Conservation (phyloP, 2,113 vertebrate genomes). For the Falcunculus frontatus region DNA sequence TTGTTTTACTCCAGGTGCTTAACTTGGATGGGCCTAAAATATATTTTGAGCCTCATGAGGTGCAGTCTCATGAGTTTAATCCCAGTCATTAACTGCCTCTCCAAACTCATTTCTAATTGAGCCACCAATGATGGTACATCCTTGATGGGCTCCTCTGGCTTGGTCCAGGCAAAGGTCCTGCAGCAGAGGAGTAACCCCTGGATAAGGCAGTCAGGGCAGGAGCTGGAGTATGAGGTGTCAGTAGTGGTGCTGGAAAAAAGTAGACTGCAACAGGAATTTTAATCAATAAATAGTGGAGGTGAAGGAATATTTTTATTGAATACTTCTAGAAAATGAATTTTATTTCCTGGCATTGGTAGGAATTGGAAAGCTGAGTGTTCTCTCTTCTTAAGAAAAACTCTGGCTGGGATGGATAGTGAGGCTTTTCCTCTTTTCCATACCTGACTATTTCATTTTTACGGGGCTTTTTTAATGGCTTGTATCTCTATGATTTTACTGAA, state of each 20-base stretch:
- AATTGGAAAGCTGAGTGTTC: background rate
- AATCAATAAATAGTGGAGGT: background rate
- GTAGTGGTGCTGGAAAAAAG: background rate
- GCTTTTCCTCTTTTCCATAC: background rate
- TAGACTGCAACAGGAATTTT: background rate
- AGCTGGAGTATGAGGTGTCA: background rate
- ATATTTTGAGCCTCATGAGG: background rate
- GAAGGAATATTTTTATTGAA: background rate
- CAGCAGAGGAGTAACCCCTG: background rate
- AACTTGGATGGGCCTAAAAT: background rate
- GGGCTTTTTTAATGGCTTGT: background rate
- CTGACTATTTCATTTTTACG: background rate
- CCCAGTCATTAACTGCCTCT: background rate
- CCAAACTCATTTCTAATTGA: background rate
- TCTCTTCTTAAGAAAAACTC: background rate
- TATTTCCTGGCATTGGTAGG: background rate
- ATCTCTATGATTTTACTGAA: background rate
- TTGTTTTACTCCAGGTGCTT: background rate
- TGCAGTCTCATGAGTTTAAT: background rate
- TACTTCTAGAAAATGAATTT: background rate
- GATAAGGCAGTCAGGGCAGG: background rate
- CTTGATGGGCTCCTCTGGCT: background rate
- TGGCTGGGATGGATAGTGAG: background rate
- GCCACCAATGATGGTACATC: background rate
- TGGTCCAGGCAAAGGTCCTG: background rate